phyloP scores from a whole-genome alignment of 2,888 invertebrate species.

The Netelia inedita region DNA sequence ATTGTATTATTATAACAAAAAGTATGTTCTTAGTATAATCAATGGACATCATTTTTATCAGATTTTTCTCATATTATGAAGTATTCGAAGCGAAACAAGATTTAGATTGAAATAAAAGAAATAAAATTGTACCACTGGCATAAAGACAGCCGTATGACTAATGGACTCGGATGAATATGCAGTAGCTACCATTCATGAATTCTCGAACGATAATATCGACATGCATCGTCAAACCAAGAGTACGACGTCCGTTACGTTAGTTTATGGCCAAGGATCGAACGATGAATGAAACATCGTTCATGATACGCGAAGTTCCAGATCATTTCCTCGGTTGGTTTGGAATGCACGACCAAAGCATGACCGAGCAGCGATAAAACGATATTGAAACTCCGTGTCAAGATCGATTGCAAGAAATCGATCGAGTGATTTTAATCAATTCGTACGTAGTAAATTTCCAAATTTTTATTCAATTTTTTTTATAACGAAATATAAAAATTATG shows the following conservation, averaged over 20 bases:
- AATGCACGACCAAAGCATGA: conserved; percentile 34
- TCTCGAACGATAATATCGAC: background rate
- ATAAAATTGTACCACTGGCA: background rate
- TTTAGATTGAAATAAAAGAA: background rate
- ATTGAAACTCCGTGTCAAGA: background rate
- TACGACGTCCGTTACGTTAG: background rate
- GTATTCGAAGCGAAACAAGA: background rate
- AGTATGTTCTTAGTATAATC: no score
- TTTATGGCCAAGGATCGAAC: background rate
- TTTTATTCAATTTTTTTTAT: background rate
- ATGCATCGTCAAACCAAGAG: background rate
- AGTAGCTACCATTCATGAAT: conserved; percentile 24
- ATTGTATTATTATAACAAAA: no score
- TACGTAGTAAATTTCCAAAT: background rate
- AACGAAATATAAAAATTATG: no score
- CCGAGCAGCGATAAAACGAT: conserved; percentile 8
- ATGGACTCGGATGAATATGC: conserved; percentile 3
- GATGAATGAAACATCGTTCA: conserved; percentile 46
- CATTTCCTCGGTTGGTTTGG: conserved; percentile 22
- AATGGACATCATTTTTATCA: no score
- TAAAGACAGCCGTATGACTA: background rate
- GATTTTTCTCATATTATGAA: background rate
- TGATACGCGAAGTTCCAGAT: conserved; percentile 15
- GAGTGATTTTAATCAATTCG: background rate
- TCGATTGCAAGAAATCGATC: background rate